Evolutionary conservation across 1,140 invertebrate genomes (phyloP).

Genomic region (Pseudomyrmex cubaensis): DNA sequence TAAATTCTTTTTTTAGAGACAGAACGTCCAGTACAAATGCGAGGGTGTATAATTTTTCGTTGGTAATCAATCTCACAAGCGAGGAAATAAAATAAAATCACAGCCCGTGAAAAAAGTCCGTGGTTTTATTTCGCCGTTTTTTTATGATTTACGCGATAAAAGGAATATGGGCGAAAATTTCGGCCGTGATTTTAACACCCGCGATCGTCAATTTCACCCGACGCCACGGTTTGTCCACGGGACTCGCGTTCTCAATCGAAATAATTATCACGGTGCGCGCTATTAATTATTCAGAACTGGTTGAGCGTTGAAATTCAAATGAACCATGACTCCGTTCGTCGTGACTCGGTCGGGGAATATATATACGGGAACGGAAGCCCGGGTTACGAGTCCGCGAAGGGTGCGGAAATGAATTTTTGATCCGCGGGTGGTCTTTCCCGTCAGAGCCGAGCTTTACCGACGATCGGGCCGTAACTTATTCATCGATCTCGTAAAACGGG

Average conservation of each 20-base stretch:
- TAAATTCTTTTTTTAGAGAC: neutral
- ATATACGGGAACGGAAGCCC: slow-evolving; percentile 41
- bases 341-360: neutral
- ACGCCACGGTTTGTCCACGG: neutral
- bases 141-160: slow-evolving; percentile 20
- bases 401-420: slow-evolving; percentile 74
- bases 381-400: neutral
- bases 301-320: slow-evolving; percentile 40
- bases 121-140: slow-evolving; percentile 15
- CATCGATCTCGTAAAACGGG: slow-evolving; percentile 71
- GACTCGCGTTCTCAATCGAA: neutral
- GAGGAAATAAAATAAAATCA: slow-evolving; percentile 11
- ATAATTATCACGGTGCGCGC: slow-evolving; percentile 27
- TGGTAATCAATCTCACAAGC: neutral
- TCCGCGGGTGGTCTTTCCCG: slow-evolving; percentile 34
- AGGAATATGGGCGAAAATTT: neutral
- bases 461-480: slow-evolving; percentile 73
- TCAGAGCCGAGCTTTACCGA: slow-evolving; percentile 34
- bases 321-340: neutral
- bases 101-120: neutral
- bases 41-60: slow-evolving; percentile 19
- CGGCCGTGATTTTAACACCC: slow-evolving; percentile 21
- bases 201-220: neutral
- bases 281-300: slow-evolving; percentile 54
- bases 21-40: neutral